A percentile compares a stretch with the other conserved stretches of the same genome.
Conservation (phyloP, 2,888 invertebrate genomes). For the Apamea monoglypha region DNA sequence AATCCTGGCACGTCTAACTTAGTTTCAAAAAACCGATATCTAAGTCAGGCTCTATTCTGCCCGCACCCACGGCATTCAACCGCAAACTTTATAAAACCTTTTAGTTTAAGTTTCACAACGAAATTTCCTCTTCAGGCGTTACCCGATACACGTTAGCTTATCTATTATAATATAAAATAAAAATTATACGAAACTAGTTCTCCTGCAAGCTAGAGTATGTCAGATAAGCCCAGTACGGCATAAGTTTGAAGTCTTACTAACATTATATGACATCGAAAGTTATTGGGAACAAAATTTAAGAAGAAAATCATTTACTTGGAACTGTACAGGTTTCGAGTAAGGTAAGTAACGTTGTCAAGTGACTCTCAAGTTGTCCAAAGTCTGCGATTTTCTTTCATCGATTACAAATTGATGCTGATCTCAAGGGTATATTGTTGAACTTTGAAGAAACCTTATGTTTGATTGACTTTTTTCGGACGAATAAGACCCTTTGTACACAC, state of each 20-base stretch:
- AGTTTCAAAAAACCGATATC: slow-evolving; percentile 63
- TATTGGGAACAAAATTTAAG: slow-evolving; percentile 63
- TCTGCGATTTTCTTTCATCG: slow-evolving; percentile 49
- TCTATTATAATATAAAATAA: slow-evolving; percentile 74
- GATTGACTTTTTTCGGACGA: slow-evolving; percentile 8
- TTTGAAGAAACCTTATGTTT: slow-evolving; percentile 33
- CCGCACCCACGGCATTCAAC: slow-evolving; percentile 54
- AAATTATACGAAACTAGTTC: slow-evolving; percentile 72
- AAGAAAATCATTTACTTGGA: slow-evolving; percentile 69
- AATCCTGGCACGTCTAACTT: slow-evolving; percentile 51
- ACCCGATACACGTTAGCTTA: slow-evolving; percentile 70
- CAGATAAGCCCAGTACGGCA: slow-evolving; percentile 71
- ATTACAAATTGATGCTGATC: slow-evolving; percentile 55
- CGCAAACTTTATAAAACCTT: slow-evolving; percentile 65
- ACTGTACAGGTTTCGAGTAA: slow-evolving; percentile 56
- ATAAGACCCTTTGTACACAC: background rate
- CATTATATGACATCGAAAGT: slow-evolving; percentile 60
- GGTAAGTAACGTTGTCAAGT: slow-evolving; percentile 43
- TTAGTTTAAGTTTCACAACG: slow-evolving; percentile 63
- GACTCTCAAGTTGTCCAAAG: slow-evolving; percentile 41
- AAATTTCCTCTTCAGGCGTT: slow-evolving; percentile 65
- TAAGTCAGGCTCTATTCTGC: slow-evolving; percentile 53
- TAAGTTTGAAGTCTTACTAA: slow-evolving; percentile 70
- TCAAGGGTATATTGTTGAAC: slow-evolving; percentile 29
- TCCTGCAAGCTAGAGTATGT: slow-evolving; percentile 58